Percentiles rank a stretch among this genome's conserved stretches.
phyloP scores from a whole-genome alignment of 2,888 invertebrate genomes.

The Noctua fimbriata region DNA sequence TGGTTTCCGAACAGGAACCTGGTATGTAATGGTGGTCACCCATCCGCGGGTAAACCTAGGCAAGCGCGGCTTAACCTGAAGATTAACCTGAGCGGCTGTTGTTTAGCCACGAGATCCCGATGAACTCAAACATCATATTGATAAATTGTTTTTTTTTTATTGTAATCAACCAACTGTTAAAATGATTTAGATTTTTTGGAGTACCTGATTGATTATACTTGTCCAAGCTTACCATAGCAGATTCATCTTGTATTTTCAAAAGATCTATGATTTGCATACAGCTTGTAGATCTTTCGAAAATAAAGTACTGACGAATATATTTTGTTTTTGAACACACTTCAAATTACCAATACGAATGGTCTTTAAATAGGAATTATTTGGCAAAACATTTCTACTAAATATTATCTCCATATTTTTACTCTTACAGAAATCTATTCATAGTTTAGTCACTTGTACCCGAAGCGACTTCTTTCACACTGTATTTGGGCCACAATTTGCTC shows the following conservation, averaged over 20 bases:
- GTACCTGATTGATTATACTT: neutral
- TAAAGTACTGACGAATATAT: fast-evolving
- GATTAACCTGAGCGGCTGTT: too few species aligned
- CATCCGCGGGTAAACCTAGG: too few species aligned
- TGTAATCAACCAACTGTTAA: too few species aligned
- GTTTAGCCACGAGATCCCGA: too few species aligned
- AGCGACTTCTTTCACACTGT: slow-evolving; percentile 73
- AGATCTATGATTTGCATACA: neutral
- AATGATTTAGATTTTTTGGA: neutral
- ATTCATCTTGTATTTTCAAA: neutral
- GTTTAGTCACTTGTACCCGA: slow-evolving; percentile 55
- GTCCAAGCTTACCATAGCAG: neutral
- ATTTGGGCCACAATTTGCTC: slow-evolving; percentile 85
- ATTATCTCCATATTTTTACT: slow-evolving; percentile 7
- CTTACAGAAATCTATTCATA: slow-evolving; percentile 32
- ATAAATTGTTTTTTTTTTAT: too few species aligned
- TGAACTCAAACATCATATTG: too few species aligned
- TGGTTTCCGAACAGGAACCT: too few species aligned
- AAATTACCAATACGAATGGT: neutral
- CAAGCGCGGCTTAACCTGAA: too few species aligned
- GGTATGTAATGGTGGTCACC: too few species aligned
- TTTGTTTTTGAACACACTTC: neutral
- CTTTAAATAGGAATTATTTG: neutral
- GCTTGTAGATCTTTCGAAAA: neutral
- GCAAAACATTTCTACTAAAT: neutral